Evolutionary conservation across 2,888 invertebrate genomes (phyloP).

Genomic region (Julus scanicus): DNA sequence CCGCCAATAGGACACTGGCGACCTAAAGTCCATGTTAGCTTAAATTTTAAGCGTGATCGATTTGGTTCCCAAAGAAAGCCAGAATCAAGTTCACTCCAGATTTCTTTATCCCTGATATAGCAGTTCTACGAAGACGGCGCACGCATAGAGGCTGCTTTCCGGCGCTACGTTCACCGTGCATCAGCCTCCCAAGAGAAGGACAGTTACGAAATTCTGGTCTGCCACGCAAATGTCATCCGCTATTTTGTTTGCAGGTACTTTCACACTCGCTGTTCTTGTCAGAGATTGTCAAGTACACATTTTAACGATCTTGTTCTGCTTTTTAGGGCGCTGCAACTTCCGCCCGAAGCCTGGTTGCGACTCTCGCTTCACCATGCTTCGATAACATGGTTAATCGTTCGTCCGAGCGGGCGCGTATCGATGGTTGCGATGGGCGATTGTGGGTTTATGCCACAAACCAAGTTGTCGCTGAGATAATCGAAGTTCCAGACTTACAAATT

Average conservation of each 20-base stretch:
- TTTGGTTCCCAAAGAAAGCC: not conserved
- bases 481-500: not conserved
- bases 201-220: conserved; percentile 89
- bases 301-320: not conserved
- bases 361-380: conserved; percentile 91
- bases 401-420: conserved; percentile 86
- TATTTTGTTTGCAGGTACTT: conserved; percentile 80
- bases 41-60: not conserved
- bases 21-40: conserved; percentile 79
- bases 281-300: conserved; percentile 69
- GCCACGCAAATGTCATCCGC: conserved; percentile 97
- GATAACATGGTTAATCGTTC: conserved; percentile 87
- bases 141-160: conserved; percentile 94
- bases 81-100: not conserved
- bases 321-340: conserved; percentile 92
- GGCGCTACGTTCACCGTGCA: conserved; percentile 92
- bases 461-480: conserved; percentile 66
- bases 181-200: conserved; percentile 81
- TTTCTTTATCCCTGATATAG: conserved; percentile 67
- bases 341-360: conserved; percentile 96
- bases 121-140: conserved; percentile 94
- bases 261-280: conserved; percentile 60
- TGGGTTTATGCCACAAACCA: conserved; percentile 86
- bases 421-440: conserved; percentile 86
- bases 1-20: conserved; percentile 90